Evolutionary conservation across 2,888 invertebrate species (phyloP), one percentile per base, ranked within the genome.

Genomic region (Steinernema hermaphroditum): DNA sequence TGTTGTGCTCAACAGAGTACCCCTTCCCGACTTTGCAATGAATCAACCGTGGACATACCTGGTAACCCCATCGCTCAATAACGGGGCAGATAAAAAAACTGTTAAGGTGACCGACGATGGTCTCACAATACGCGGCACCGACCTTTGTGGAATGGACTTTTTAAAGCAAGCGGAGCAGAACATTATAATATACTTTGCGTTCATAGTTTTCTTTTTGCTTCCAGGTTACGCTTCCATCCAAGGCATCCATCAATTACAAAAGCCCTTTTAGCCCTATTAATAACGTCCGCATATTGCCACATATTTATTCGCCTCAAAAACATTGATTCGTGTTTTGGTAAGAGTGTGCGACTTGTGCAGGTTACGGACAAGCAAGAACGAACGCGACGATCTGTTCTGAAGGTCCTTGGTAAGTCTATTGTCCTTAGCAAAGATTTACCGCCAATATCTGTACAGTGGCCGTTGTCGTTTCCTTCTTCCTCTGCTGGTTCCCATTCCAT

Each of bases 401-500:
- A 32, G 32, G 29, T 69, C 27, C 68, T 72, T 8, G 54, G 72
- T 75, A 71, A 32, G 68, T 32, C 1, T 24, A 19, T 19, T 32
- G 8, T 24, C 8, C 16, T 54, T 22, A 54, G 41, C 44, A 14
- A 24, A 50, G 43, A 57, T 37, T 27, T n/a, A n/a, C n/a, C 2
- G 70, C n/a, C 50, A 16, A 78, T 75, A 32, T 78, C 77, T 72
- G 89, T 90, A 16, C 89, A 96, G 96, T 93, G 80, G 93, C 93
- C 1, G 95, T 96, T 27, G 96, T 96, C 71, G 90, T 94, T 8
- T 92, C 93, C 41, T 96, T 96, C 89, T 95, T 95, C 89, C 89
- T 94, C 14, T 94, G 95, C 88, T 96, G 96, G 95, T 93, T 94
- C 0, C 96, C 96, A 34, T 96, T 95, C 89, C 96, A 96, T 89